Percentiles rank a stretch among this genome's conserved stretches.
phyloP scores from a whole-genome alignment of 2,113 vertebrate genomes.

The Neotoma lepida region DNA sequence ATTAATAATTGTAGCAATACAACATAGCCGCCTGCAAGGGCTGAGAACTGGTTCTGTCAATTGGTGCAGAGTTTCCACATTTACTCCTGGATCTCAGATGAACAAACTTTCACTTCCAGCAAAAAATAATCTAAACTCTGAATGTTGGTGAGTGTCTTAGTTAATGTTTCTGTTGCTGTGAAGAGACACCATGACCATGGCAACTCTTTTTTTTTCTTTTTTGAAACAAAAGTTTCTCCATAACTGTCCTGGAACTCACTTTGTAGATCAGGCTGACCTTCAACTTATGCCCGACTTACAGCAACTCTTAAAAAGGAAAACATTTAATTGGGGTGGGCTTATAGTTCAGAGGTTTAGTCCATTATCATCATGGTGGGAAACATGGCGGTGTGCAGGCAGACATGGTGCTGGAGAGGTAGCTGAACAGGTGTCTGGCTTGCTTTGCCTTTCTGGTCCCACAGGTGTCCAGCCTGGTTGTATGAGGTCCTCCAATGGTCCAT shows the following conservation, averaged over 20 bases:
- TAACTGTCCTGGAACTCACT: background rate
- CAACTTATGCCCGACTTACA: background rate
- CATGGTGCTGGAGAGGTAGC: background rate
- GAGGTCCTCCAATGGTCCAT: background rate
- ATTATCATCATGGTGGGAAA: background rate
- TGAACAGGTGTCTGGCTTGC: background rate
- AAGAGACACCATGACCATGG: background rate
- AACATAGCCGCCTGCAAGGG: rapidly evolving
- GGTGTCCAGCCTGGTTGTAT: no score
- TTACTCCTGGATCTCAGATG: background rate
- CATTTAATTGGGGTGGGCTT: background rate
- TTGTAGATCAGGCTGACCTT: background rate
- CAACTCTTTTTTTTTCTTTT: background rate
- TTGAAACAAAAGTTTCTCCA: background rate
- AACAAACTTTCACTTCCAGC: background rate
- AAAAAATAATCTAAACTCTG: background rate
- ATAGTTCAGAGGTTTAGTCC: background rate
- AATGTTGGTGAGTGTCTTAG: background rate
- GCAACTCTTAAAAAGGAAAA: background rate
- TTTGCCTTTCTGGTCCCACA: background rate
- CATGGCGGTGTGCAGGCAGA: background rate
- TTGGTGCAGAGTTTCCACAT: background rate
- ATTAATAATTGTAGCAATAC: background rate
- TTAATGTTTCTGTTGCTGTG: background rate
- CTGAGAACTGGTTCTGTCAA: background rate